Base-by-base conservation (phyloP, 2,888 invertebrate species). In the Rhabditoides inermis region DNA sequence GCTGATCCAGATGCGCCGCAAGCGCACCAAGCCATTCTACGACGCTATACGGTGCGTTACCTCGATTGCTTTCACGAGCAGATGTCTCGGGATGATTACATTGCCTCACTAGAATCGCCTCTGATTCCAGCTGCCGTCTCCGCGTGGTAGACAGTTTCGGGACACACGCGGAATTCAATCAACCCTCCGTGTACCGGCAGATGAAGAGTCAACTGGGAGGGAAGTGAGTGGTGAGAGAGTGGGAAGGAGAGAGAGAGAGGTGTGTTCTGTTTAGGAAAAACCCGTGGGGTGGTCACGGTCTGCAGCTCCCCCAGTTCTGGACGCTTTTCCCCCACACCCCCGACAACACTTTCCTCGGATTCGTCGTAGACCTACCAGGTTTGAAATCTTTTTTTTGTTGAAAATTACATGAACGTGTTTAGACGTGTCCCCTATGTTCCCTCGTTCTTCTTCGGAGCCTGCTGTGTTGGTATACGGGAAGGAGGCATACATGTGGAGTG, bases 341-440 rank as follows among this genome's bases (percentile, higher is more conserved):
- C 15, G 80, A 80, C 63, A 80, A 80, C 65, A 78, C 79, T 0
- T 80, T 80, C 60, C 77, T 80, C 72, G 80, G 80, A 6, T 80
- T 79, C 66, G 78, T 79, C 3, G 78, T 80, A 6, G 78, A 78
- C 35, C 37, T 10, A 45, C 39, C 18, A 39, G 27, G 6, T 36
- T 37, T 30, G 42, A 7, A 40, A 40, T n/a, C n/a, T 20, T 12
- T 20, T 20, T 40, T 12, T 32, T 15, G 15, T 10, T 7, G 32
- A 32, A 15, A 32, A 32, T 7, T 32, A 15, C 10, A 7, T 32
- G 15, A 32, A 32, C 15, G 10, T 7, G 32, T 15, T 7, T n/a
- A n/a, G n/a, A n/a, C n/a, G n/a, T n/a, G n/a, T n/a, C n/a, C n/a
- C n/a, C n/a, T n/a, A 10, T 15, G 27, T 36, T 44, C 27, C 10